These are phyloP conservation scores for Frankliniella fusca DNA, from an alignment of 2,888 invertebrate species.

Conservation along the genomic window DNA sequence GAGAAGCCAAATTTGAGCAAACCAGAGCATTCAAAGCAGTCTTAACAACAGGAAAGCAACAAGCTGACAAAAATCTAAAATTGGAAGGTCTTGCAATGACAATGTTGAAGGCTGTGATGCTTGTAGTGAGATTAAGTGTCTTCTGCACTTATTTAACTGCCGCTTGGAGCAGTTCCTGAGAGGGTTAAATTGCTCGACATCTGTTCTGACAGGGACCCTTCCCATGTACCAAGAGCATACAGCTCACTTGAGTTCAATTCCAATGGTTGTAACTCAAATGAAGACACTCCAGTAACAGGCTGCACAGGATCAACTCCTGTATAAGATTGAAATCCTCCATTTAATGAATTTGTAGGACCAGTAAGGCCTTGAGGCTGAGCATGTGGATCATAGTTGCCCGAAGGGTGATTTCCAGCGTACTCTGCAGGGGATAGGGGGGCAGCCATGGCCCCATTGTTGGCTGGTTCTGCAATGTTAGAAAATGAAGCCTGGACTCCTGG, in stretches of 20 bases:
- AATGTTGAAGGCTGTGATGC: background rate
- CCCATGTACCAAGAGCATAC: background rate
- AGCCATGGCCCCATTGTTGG: background rate
- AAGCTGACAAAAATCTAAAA: background rate
- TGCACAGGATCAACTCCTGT: background rate
- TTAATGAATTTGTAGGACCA: background rate
- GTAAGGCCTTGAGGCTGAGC: background rate
- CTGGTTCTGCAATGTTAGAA: background rate
- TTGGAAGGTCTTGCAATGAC: background rate
- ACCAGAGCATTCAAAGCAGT: background rate
- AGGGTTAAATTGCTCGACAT: background rate
- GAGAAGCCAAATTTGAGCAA: slow-evolving; percentile 5
- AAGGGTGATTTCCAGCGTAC: background rate
- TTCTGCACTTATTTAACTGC: background rate
- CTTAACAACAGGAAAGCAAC: background rate
- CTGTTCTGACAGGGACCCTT: background rate
- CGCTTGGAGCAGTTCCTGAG: background rate
- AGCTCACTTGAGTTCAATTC: background rate
- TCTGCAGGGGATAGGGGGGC: background rate
- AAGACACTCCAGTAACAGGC: background rate
- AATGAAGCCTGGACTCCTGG: background rate
- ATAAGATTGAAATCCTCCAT: background rate
- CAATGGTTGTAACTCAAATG: background rate
- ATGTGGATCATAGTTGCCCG: background rate
- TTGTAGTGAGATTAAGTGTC: background rate